These are phyloP conservation scores for Rhodophaea formosa DNA, from an alignment of 2,888 invertebrate genomes.

Conservation along the genomic window DNA sequence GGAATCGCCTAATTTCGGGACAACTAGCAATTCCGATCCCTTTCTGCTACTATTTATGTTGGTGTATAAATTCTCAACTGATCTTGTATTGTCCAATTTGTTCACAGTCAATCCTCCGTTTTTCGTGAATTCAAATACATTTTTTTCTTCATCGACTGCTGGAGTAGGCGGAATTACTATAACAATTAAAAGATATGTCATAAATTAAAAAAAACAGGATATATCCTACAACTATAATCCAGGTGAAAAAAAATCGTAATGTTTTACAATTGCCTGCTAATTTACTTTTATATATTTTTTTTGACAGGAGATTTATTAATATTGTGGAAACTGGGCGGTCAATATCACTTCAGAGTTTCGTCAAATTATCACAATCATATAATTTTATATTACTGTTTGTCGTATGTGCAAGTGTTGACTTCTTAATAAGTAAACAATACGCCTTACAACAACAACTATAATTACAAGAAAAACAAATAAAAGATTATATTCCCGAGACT, in stretches of 20 bases:
- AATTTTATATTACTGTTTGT: no score
- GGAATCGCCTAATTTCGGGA: slow-evolving; percentile 60
- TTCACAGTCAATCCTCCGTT: slow-evolving; percentile 35
- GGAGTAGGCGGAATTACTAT: slow-evolving; percentile 75
- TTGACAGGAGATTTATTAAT: no score
- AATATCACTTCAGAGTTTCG: no score
- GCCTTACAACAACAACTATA: not conserved
- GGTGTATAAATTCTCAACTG: slow-evolving; percentile 64
- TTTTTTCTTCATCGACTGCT: slow-evolving; percentile 52
- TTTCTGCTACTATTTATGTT: slow-evolving; percentile 45
- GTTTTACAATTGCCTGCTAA: no score
- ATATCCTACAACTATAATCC: no score
- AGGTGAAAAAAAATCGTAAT: no score
- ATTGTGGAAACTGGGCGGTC: no score
- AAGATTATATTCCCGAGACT: slow-evolving; percentile 8
- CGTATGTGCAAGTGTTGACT: no score
- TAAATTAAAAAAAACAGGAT: not conserved
- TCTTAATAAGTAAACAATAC: no score
- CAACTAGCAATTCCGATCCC: slow-evolving; percentile 56
- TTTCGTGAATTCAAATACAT: slow-evolving; percentile 58
- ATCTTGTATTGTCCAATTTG: slow-evolving; percentile 48
- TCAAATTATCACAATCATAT: no score
- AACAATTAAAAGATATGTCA: slow-evolving; percentile 29
- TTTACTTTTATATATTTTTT: no score
- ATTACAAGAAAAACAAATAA: slow-evolving; percentile 10